These are phyloP conservation scores for Melanophora roralis DNA, from an alignment of 2,888 invertebrate genomes.

Conservation along the genomic window DNA sequence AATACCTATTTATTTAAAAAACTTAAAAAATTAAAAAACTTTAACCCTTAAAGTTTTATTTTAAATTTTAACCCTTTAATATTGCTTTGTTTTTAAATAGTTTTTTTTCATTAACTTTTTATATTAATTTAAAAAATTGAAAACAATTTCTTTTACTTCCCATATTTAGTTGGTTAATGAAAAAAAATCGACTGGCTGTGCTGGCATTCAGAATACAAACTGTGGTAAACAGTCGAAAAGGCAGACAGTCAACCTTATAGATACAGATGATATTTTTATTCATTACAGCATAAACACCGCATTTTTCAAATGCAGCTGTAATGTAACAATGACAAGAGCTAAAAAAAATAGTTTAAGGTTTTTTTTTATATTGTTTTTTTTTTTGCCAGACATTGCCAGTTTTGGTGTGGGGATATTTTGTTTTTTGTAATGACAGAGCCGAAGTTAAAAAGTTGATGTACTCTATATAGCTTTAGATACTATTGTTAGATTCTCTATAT, in stretches of 20 bases:
- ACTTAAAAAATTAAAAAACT: too few relatives aligned
- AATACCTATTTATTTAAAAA: too few relatives aligned
- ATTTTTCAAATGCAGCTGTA: conserved; percentile 27
- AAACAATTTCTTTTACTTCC: conserved; percentile 50
- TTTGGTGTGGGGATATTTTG: conserved; percentile 29
- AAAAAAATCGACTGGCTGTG: conserved; percentile 33
- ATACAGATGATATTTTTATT: too few relatives aligned
- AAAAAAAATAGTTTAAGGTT: not conserved
- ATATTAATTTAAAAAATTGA: conserved; percentile 1
- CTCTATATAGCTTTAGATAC: too few relatives aligned
- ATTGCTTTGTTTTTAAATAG: not conserved
- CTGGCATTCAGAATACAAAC: not conserved
- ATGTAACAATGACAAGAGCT: conserved; percentile 5
- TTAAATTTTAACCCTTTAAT: not conserved
- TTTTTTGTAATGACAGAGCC: conserved; percentile 22
- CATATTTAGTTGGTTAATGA: conserved; percentile 56
- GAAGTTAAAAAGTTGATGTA: too few relatives aligned
- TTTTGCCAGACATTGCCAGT: conserved; percentile 52
- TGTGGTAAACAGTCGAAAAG: too few relatives aligned
- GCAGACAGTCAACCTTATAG: too few relatives aligned
- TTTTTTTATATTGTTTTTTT: not conserved
- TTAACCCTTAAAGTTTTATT: too few relatives aligned
- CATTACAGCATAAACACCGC: too few relatives aligned
- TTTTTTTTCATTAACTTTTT: not conserved
- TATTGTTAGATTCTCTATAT: too few relatives aligned